Percentiles rank a stretch among this genome's conserved stretches.
These are phyloP conservation scores for Sabellastarte sp. DNA, from an alignment of 2,888 invertebrate species.

Conservation along the genomic window DNA sequence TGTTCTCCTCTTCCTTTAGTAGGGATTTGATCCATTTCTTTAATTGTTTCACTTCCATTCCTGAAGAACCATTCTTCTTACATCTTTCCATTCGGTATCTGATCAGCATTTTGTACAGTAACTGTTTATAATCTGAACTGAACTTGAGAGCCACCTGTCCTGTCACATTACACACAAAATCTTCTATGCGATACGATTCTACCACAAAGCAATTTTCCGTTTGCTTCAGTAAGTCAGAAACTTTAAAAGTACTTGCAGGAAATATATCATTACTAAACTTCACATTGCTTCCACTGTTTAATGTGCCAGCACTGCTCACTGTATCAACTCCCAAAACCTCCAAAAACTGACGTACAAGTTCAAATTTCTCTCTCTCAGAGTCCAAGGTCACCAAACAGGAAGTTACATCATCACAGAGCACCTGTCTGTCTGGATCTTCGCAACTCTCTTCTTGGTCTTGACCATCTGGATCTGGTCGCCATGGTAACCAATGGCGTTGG, in stretches of 20 bases:
- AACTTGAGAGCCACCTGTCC: not conserved
- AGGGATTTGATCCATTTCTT: not conserved
- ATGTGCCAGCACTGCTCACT: not conserved
- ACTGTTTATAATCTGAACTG: not conserved
- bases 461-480: constrained; percentile 45
- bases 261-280: too few species aligned
- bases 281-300: too few species aligned
- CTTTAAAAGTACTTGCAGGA: too few species aligned
- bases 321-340: constrained; percentile 32
- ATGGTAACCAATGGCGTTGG: constrained; percentile 55
- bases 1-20: not conserved
- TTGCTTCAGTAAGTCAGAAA: not conserved
- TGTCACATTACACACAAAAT: not conserved
- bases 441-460: constrained; percentile 53
- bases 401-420: constrained; percentile 56
- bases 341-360: constrained; percentile 38
- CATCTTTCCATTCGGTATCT: not conserved
- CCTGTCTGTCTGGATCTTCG: constrained; percentile 58
- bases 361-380: constrained; percentile 12
- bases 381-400: constrained; percentile 35
- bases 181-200: not conserved
- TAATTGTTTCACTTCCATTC: not conserved
- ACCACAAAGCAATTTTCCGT: not conserved
- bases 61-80: too few species aligned
- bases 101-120: not conserved